These are phyloP conservation scores for Aphidius gifuensis DNA, from an alignment of 1,140 invertebrate species.

Conservation along the genomic window DNA sequence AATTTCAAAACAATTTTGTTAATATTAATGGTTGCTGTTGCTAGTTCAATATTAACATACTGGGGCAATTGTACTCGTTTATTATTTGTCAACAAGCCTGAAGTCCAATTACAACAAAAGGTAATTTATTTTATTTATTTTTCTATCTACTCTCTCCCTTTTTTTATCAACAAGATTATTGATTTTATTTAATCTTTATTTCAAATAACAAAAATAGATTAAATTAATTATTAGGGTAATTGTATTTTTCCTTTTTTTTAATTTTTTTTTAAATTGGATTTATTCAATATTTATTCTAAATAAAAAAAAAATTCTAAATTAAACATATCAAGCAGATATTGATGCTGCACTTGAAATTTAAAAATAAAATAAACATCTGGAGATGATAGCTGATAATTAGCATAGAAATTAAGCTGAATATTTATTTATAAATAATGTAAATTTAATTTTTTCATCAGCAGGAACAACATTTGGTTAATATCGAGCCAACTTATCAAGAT, in stretches of 20 bases:
- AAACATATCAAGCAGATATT: too few species aligned
- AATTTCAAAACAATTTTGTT: conserved; percentile 52
- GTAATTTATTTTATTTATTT: conserved; percentile 18
- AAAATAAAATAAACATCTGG: too few species aligned
- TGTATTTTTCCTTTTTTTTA: not conserved
- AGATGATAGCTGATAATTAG: too few species aligned
- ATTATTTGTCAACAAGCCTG: conserved; percentile 38
- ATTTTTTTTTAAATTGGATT: not conserved
- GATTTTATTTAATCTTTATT: not conserved
- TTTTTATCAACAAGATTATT: not conserved
- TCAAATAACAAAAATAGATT: too few species aligned
- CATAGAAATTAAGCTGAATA: not conserved
- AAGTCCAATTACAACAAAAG: conserved; percentile 27
- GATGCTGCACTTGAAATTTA: not conserved
- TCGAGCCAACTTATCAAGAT: conserved; percentile 62
- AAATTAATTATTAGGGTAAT: too few species aligned
- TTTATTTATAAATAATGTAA: not conserved
- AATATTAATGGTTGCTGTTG: conserved; percentile 43
- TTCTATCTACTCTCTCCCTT: too few species aligned
- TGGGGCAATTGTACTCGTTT: conserved; percentile 49
- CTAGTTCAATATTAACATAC: conserved; percentile 50
- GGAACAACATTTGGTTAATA: conserved; percentile 25
- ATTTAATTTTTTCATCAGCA: conserved; percentile 3
- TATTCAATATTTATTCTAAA: not conserved
- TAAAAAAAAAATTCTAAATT: too few species aligned